Evolutionary conservation across 2,888 invertebrate species (phyloP).

Genomic region (Apocheima hispidaria): DNA sequence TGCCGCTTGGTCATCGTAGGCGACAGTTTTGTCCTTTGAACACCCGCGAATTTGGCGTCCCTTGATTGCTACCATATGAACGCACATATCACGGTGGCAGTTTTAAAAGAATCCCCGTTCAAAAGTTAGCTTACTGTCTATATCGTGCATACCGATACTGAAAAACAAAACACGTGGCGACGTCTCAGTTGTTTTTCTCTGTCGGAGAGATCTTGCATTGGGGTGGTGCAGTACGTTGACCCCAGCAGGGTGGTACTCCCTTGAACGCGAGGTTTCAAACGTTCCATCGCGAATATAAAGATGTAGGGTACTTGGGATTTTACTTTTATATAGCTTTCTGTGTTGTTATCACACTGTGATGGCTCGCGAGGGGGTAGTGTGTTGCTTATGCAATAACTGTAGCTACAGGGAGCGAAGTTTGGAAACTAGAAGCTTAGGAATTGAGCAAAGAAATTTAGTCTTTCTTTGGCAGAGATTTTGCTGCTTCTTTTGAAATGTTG

Average conservation of each 20-base stretch:
- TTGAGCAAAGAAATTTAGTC: not conserved
- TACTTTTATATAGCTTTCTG: slow-evolving; percentile 24
- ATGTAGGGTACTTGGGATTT: slow-evolving; percentile 32
- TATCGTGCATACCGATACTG: slow-evolving; percentile 18
- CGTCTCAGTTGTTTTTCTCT: slow-evolving; percentile 60
- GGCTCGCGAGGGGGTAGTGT: slow-evolving; percentile 9
- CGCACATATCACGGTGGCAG: too few species aligned
- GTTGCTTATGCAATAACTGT: slow-evolving; percentile 22
- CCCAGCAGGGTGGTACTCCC: slow-evolving; percentile 45
- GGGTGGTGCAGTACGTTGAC: slow-evolving; percentile 53
- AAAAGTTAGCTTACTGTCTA: slow-evolving; percentile 7
- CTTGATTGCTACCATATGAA: too few species aligned
- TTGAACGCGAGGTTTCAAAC: slow-evolving; percentile 58
- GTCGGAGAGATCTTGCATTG: slow-evolving; percentile 37
- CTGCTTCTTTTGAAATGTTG: not conserved
- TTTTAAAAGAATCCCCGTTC: not conserved
- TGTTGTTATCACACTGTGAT: slow-evolving; percentile 26
- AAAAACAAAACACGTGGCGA: slow-evolving; percentile 38
- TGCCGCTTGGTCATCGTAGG: too few species aligned
- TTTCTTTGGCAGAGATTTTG: not conserved
- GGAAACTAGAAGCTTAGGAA: not conserved
- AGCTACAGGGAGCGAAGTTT: not conserved
- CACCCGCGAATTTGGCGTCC: too few species aligned
- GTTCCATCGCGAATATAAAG: slow-evolving; percentile 38
- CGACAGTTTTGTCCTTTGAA: too few species aligned